A percentile compares a stretch with the other conserved stretches of the same genome.
Evolutionary conservation across 2,797 vertebrate species (phyloP).

Genomic region (Lithobates sylvaticus): DNA sequence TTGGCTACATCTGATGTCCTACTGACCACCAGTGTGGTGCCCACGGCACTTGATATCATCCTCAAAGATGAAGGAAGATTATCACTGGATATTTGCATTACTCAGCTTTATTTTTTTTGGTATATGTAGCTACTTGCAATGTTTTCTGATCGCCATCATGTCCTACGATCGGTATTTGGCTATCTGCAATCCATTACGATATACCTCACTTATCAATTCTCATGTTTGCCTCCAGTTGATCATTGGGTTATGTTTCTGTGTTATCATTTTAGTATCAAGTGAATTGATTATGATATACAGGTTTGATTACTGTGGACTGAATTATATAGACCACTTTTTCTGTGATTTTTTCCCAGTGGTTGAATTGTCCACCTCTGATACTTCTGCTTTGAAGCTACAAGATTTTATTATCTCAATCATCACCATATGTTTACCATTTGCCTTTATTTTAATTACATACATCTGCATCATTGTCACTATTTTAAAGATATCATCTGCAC

Average conservation of each 20-base stretch:
- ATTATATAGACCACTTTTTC: slow-evolving; percentile 27
- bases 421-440: slow-evolving; percentile 9
- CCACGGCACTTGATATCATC: slow-evolving; percentile 5
- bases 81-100: not conserved
- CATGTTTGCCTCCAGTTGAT: slow-evolving; percentile 12
- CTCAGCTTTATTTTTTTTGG: slow-evolving; percentile 10
- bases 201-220: slow-evolving; percentile 1
- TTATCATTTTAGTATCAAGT: not conserved
- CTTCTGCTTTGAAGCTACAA: not conserved
- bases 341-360: slow-evolving; percentile 24
- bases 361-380: slow-evolving; percentile 8
- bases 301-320: slow-evolving; percentile 9
- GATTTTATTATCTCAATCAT: not conserved
- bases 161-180: slow-evolving; percentile 33
- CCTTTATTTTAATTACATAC: slow-evolving; percentile 20
- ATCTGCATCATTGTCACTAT: slow-evolving; percentile 4
- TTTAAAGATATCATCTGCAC: not conserved
- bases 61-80: not conserved
- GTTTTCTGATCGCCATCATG: slow-evolving; percentile 23
- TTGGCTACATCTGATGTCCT: slow-evolving; percentile 7
- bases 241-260: not conserved
- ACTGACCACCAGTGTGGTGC: not conserved
- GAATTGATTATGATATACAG: not conserved
- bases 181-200: slow-evolving; percentile 20
- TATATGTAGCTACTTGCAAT: not conserved